Percentiles rank a stretch among this genome's conserved stretches.
phyloP scores from a whole-genome alignment of 2,113 vertebrate species.

The Spilogale gracilis region DNA sequence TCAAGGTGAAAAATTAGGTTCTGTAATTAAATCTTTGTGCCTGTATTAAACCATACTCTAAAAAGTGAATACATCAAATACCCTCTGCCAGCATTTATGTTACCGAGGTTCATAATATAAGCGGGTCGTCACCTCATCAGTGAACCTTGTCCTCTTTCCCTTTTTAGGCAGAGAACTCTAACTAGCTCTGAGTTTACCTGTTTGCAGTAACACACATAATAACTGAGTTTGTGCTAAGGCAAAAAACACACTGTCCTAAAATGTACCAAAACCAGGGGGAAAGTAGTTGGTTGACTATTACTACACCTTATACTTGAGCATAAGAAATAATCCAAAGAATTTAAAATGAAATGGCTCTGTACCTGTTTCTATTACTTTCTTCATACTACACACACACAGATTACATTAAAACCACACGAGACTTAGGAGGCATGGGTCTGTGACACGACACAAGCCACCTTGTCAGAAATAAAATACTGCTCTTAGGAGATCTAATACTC shows the following conservation, averaged over 20 bases:
- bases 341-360: background rate
- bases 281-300: background rate
- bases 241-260: conserved; percentile 10
- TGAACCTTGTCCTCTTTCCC: background rate
- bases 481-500: conserved; percentile 85
- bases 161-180: background rate
- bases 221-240: background rate
- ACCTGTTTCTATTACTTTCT: background rate
- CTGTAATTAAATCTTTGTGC: background rate
- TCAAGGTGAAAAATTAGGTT: background rate
- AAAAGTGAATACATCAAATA: background rate
- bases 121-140: background rate
- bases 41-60: background rate
- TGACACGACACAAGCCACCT: background rate
- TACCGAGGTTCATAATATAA: conserved; percentile 30
- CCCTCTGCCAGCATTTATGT: background rate
- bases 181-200: background rate
- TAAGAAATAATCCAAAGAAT: conserved; percentile 31
- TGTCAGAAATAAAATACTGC: background rate
- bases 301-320: background rate
- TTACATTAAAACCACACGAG: background rate
- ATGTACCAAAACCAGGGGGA: background rate
- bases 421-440: fast-evolving
- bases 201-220: background rate
- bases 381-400: background rate